A percentile compares a stretch with the other conserved stretches of the same genome.
Conservation (phyloP, 2,797 vertebrate genomes). For the Acrocephalus scirpaceus region DNA sequence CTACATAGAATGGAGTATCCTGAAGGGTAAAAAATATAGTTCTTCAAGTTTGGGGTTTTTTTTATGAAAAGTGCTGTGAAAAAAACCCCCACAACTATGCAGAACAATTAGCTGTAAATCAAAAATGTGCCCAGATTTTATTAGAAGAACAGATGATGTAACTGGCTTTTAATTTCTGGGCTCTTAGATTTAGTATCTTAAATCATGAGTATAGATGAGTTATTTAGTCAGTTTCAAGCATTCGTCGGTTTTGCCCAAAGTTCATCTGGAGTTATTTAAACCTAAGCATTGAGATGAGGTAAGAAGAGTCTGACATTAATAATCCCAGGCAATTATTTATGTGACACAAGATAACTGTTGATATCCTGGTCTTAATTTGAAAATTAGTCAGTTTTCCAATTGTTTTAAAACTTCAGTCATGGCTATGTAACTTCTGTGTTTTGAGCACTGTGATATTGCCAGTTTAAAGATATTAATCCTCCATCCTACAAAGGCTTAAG, state of each 20-base stretch:
- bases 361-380: not conserved
- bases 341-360: not conserved
- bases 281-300: not conserved
- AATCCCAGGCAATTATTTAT: not conserved
- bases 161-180: conserved; percentile 5
- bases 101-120: conserved; percentile 37
- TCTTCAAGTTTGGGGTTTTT: not conserved
- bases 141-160: conserved; percentile 35
- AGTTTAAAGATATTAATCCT: not conserved
- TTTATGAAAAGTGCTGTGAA: not conserved
- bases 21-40: not conserved
- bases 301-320: not conserved
- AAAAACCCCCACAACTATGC: not conserved
- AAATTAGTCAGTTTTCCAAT: not conserved
- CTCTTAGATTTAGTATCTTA: not conserved
- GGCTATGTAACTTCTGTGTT: not conserved
- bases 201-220: conserved; percentile 12
- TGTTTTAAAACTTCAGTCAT: not conserved
- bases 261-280: conserved; percentile 41
- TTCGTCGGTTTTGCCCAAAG: not conserved
- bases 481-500: not conserved
- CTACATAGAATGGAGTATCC: not conserved
- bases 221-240: not conserved
- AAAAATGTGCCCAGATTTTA: conserved; percentile 17
- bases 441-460: not conserved